Conservation (phyloP, 2,888 invertebrate genomes). For the Reticulitermes lucifugus region DNA sequence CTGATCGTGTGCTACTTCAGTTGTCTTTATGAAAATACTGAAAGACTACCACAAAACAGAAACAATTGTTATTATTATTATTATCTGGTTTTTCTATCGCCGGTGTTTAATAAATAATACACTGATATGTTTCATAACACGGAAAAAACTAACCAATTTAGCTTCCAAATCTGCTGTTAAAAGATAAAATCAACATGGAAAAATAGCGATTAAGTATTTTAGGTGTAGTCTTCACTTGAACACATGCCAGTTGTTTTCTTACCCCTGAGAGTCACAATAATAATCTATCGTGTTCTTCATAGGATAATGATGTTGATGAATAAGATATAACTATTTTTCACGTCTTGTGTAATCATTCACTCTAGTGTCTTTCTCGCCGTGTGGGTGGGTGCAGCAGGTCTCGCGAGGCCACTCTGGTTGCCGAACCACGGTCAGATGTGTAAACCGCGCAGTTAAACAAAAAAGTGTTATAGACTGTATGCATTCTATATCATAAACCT, state of each 20-base stretch:
- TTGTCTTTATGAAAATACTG: no score
- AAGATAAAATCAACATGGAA: not conserved
- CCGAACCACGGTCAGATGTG: conserved; percentile 16
- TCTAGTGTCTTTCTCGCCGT: conserved; percentile 53
- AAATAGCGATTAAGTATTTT: not conserved
- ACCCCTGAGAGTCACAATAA: not conserved
- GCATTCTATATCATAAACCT: conserved; percentile 39
- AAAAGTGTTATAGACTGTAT: conserved; percentile 20
- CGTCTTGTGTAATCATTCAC: conserved; percentile 50
- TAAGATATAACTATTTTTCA: conserved; percentile 48
- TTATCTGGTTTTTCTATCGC: no score
- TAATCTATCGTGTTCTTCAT: conserved; percentile 24
- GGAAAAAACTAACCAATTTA: not conserved
- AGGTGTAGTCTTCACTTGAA: conserved; percentile 17
- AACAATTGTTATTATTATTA: no score
- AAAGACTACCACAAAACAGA: no score
- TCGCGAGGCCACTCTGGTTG: not conserved
- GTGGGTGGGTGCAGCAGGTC: conserved; percentile 14
- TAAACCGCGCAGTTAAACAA: conserved; percentile 29
- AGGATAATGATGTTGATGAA: conserved; percentile 37
- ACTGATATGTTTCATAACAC: no score
- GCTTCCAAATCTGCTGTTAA: not conserved
- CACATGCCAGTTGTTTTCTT: conserved; percentile 5
- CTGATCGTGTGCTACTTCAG: no score
- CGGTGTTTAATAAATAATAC: no score